A percentile compares a stretch with the other conserved stretches of the same genome.
Evolutionary conservation across 2,888 invertebrate species (phyloP).

Genomic region (Drosophila prolongata): DNA sequence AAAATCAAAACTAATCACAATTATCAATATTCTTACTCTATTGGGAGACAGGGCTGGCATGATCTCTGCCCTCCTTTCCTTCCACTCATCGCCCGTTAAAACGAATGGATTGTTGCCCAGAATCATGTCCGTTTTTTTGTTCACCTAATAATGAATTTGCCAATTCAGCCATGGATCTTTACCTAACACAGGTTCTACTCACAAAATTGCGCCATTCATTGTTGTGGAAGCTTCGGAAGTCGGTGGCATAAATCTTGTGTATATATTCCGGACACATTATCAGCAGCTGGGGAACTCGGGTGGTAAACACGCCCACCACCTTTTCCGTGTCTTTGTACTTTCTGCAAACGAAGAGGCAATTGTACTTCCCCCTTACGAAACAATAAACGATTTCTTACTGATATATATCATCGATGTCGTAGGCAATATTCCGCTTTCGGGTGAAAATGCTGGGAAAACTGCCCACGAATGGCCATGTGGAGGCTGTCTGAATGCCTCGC

Average conservation of each 20-base stretch:
- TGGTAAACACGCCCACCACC: constrained; percentile 83
- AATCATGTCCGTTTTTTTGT: constrained; percentile 84
- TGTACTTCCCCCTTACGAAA: too few relatives aligned
- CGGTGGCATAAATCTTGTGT: constrained; percentile 82
- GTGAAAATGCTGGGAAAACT: constrained; percentile 78
- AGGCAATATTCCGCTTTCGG: constrained; percentile 70
- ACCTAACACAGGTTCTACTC: constrained; percentile 27
- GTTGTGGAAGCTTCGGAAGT: constrained; percentile 83
- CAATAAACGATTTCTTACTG: constrained; percentile 63
- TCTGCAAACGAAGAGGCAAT: constrained; percentile 2
- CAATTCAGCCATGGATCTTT: too few relatives aligned
- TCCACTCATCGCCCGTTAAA: constrained; percentile 85
- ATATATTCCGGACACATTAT: constrained; percentile 82
- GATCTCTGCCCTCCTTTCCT: constrained; percentile 84
- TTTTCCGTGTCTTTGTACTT: constrained; percentile 63
- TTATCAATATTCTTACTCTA: constrained; percentile 77
- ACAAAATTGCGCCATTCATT: constrained; percentile 75
- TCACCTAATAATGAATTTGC: constrained; percentile 48
- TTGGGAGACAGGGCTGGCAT: constrained; percentile 85
- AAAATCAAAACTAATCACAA: too few relatives aligned
- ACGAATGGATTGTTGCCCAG: constrained; percentile 85
- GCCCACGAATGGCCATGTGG: constrained; percentile 81
- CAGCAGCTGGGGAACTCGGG: constrained; percentile 81
- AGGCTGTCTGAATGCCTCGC: constrained; percentile 80
- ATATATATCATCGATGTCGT: constrained; percentile 84